Base-by-base conservation (phyloP, 1,140 invertebrate species). In the Parapsyche elsis region DNA sequence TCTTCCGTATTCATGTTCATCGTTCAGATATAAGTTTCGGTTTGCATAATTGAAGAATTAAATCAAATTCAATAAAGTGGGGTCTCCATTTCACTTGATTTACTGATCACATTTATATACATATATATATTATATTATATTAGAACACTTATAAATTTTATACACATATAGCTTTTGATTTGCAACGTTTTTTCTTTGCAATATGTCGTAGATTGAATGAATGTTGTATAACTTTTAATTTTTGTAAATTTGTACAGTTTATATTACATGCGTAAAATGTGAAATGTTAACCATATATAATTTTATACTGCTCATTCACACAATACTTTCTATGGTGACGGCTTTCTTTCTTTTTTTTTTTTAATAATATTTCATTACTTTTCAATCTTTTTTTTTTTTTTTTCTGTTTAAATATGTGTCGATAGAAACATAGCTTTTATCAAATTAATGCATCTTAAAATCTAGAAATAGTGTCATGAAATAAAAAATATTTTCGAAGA, bases 401-500 rank as follows among this genome's bases (percentile, higher is more conserved):
- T 61, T 79, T 49, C 19, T 74, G 71, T 24, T 67, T 26, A 26
- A 26, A 61, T 73, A 9, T 73, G 71, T 46, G 38, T 23, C 19
- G 38, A 73, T 73, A 46, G 14, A 73, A 46, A 73, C n/a, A 67
- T 23, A 21, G 59, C 30, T 61, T 23, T 4, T 23, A 61, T 61
- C 9, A 75, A 5, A 16, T 24, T 30, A 10, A 77, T n/a, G 16
- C 21, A 45, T 44, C n/a, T 77, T 23, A 38, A 38, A 53, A 53
- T 53, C 49, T 76, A 45, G 59, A 79, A 82, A 76, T 76, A 82
- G 78, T 57, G 87, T 23, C 10, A 75, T 75, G 53, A 67, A 67
- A 71, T 45, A 19, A 78, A 81, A 75, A 59, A 80, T 88, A 89
- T 89, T 90, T 90, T 85, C 88, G 83, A 94, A 96, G 95, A 96